These are phyloP conservation scores for Heliothis peltigera DNA, from an alignment of 2,888 invertebrate genomes.

Conservation along the genomic window DNA sequence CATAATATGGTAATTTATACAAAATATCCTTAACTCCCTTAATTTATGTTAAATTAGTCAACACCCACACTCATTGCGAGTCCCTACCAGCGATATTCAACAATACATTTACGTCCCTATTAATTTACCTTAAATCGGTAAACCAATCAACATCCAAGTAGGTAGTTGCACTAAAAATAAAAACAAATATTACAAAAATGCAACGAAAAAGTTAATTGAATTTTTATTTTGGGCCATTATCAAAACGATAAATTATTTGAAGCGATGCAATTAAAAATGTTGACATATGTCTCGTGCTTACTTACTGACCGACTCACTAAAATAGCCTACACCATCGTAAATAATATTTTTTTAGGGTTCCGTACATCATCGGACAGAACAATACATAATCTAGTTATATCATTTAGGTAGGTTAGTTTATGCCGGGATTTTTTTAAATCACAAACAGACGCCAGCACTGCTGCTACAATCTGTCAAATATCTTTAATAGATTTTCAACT, in stretches of 20 bases:
- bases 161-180: slow-evolving; percentile 61
- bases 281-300: slow-evolving; percentile 69
- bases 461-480: too few species aligned
- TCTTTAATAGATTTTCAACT: too few species aligned
- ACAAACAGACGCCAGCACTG: too few species aligned
- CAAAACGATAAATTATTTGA: slow-evolving; percentile 67
- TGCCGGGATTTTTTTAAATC: too few species aligned
- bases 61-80: slow-evolving; percentile 15
- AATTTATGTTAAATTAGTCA: slow-evolving; percentile 29
- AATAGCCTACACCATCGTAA: slow-evolving; percentile 65
- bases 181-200: slow-evolving; percentile 67
- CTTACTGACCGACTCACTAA: slow-evolving; percentile 58
- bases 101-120: slow-evolving; percentile 42
- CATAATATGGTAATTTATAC: slow-evolving; percentile 2
- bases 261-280: slow-evolving; percentile 70
- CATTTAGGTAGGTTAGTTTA: too few species aligned
- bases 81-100: slow-evolving; percentile 22
- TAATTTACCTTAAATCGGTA: slow-evolving; percentile 47
- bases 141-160: slow-evolving; percentile 59
- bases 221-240: slow-evolving; percentile 70
- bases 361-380: slow-evolving; percentile 9
- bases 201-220: slow-evolving; percentile 71
- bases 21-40: slow-evolving; percentile 5
- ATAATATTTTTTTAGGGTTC: slow-evolving; percentile 56
- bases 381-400: background rate